Percentiles rank a stretch among this genome's conserved stretches.
Evolutionary conservation across 2,113 vertebrate species (phyloP).

Genomic region (Burhinus oedicnemus): DNA sequence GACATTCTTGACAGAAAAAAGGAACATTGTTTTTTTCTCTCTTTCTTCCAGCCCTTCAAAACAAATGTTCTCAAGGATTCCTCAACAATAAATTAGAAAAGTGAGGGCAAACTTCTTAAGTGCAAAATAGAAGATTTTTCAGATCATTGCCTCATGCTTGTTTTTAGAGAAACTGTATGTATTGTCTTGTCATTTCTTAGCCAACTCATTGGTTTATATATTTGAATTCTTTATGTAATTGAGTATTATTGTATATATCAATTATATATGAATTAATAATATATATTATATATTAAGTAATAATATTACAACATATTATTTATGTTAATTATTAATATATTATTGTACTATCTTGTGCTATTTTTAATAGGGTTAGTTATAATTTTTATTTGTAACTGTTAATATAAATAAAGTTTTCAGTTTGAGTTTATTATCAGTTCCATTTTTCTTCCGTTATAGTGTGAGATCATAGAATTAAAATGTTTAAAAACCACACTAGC

Average conservation of each 20-base stretch:
- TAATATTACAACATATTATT: too few relatives aligned
- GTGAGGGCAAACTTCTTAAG: neutral
- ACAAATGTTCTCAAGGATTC: neutral
- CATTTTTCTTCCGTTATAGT: neutral
- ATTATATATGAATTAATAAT: too few relatives aligned
- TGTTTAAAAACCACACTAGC: neutral
- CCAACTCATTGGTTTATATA: neutral
- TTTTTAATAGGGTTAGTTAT: neutral
- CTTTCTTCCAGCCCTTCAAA: neutral
- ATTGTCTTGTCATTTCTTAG: neutral
- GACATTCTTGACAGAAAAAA: neutral
- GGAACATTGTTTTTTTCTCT: neutral
- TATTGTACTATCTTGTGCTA: neutral
- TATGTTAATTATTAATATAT: too few relatives aligned
- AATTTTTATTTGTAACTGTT: neutral
- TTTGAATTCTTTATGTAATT: neutral
- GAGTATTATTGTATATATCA: neutral
- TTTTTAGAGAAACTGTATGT: neutral
- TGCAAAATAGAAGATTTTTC: neutral
- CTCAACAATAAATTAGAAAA: neutral
- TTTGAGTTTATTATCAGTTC: neutral
- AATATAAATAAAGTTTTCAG: neutral
- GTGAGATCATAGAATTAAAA: neutral
- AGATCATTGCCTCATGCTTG: neutral
- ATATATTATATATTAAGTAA: too few relatives aligned